A percentile compares a stretch with the other conserved stretches of the same genome.
Evolutionary conservation across 2,797 vertebrate genomes (phyloP).

Genomic region (Apogon hyalosoma): DNA sequence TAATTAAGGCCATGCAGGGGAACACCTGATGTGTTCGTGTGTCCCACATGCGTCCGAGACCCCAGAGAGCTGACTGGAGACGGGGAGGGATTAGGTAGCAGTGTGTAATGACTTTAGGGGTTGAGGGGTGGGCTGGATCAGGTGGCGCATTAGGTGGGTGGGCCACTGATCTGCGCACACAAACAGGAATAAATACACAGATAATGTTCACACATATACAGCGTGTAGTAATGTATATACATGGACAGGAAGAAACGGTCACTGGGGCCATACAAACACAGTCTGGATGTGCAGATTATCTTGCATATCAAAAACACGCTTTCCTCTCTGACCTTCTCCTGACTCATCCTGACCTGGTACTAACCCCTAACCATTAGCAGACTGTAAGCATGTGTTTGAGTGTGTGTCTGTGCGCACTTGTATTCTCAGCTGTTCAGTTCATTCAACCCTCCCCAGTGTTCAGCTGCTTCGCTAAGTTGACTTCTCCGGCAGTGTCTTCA

Average conservation of each 20-base stretch:
- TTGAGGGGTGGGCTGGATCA: constrained; percentile 62
- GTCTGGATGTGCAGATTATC: constrained; percentile 16
- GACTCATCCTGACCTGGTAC: constrained; percentile 62
- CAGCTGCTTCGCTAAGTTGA: constrained; percentile 48
- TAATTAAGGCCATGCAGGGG: constrained; percentile 22
- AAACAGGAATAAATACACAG: constrained; percentile 23
- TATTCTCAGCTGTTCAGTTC: constrained; percentile 73
- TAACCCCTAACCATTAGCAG: constrained; percentile 65
- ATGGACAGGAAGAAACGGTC: constrained; percentile 16
- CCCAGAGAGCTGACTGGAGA: constrained; percentile 43
- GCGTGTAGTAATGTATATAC: constrained; percentile 9
- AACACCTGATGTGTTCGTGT: constrained; percentile 5
- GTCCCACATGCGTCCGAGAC: constrained; percentile 35
- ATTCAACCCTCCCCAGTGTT: constrained; percentile 52
- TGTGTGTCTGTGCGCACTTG: constrained; percentile 6
- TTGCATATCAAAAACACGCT: constrained; percentile 22
- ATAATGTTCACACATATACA: constrained; percentile 20
- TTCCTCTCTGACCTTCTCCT: constrained; percentile 45
- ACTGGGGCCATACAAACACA: background rate
- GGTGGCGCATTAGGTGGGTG: constrained; percentile 69
- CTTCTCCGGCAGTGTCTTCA: constrained; percentile 22
- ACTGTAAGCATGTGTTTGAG: constrained; percentile 14
- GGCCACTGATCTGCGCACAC: constrained; percentile 36
- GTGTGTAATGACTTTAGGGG: constrained; percentile 69
- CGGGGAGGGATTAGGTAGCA: constrained; percentile 58